Percentiles rank a stretch among this genome's conserved stretches.
These are phyloP conservation scores for Fratercula arctica DNA, from an alignment of 2,797 vertebrate species.

Conservation along the genomic window DNA sequence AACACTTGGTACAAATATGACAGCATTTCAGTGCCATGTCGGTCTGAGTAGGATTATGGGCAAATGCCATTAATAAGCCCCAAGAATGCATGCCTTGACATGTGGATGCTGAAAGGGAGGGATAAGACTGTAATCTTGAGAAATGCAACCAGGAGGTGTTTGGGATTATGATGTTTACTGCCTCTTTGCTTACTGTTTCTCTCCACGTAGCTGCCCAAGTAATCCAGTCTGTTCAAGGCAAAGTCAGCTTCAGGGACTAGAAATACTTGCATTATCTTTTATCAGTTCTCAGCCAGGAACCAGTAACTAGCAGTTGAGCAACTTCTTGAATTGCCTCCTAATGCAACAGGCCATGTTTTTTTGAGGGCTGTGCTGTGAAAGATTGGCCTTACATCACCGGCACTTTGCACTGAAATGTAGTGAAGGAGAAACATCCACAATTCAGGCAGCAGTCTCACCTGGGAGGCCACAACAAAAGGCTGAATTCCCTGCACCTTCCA, in stretches of 20 bases:
- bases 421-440: neutral
- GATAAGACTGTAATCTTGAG: neutral
- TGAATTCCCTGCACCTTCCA: neutral
- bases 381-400: neutral
- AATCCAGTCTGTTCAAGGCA: neutral
- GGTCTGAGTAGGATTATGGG: neutral
- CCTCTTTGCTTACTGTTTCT: neutral
- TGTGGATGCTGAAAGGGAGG: fast-evolving
- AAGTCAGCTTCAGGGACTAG: neutral
- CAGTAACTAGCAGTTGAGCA: neutral
- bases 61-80: neutral
- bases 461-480: neutral
- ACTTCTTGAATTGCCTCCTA: neutral
- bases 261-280: neutral
- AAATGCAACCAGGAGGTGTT: neutral
- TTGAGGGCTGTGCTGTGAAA: neutral
- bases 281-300: neutral
- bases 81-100: neutral
- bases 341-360: neutral
- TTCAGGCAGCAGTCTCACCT: neutral
- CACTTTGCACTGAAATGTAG: neutral
- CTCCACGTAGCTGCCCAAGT: neutral
- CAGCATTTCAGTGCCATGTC: neutral
- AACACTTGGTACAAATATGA: neutral
- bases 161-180: neutral